Evolutionary conservation across 2,113 vertebrate genomes (phyloP).

Genomic region (Bos taurus): DNA sequence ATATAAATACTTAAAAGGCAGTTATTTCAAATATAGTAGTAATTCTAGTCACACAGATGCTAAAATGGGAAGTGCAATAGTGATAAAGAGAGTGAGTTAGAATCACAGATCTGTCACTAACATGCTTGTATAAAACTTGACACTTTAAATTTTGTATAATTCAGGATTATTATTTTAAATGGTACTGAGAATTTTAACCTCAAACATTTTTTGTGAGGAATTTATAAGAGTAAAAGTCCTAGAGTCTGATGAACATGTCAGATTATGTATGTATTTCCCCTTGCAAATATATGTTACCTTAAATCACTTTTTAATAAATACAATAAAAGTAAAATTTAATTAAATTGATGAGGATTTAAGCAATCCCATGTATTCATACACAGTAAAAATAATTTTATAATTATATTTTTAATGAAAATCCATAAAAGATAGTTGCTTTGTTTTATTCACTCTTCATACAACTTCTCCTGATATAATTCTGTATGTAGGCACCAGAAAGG

Average conservation of each 20-base stretch:
- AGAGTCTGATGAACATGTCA: neutral
- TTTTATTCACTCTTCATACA: neutral
- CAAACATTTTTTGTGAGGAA: neutral
- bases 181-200: neutral
- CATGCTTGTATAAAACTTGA: neutral
- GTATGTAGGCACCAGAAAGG: neutral
- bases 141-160: neutral
- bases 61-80: neutral
- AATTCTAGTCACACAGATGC: neutral
- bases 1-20: neutral
- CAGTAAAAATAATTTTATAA: neutral
- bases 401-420: neutral
- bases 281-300: neutral
- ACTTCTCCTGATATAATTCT: neutral
- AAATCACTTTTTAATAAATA: neutral
- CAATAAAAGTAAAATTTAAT: neutral
- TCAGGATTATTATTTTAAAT: neutral
- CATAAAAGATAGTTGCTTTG: neutral
- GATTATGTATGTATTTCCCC: neutral
- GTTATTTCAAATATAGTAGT: neutral
- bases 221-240: neutral
- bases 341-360: neutral
- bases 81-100: neutral
- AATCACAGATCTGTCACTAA: neutral
- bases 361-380: neutral